phyloP scores from a whole-genome alignment of 1,140 invertebrate species.

The Zaprionus vittiger region DNA sequence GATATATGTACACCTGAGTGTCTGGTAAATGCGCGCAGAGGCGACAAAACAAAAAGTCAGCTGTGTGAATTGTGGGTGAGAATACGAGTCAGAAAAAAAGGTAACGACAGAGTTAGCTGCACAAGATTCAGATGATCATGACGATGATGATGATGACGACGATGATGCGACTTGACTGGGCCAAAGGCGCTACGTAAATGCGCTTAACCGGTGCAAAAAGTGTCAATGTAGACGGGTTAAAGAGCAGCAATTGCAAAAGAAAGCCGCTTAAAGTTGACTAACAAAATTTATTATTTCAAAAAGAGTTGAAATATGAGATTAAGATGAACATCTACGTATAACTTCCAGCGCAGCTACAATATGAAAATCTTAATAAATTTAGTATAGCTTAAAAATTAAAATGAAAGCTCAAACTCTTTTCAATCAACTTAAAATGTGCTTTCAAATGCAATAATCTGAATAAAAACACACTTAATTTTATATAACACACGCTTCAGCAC shows the following conservation, averaged over 20 bases:
- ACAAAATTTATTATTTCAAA: conserved; percentile 2
- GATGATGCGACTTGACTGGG: conserved; percentile 53
- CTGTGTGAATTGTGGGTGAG: conserved; percentile 47
- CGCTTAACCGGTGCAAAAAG: conserved; percentile 20
- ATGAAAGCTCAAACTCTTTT: neutral
- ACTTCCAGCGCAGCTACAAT: neutral
- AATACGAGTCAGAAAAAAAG: conserved; percentile 38
- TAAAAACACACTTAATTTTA: conserved; percentile 45
- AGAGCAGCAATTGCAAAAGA: neutral
- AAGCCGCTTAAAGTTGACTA: conserved; percentile 13
- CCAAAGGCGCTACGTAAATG: conserved; percentile 36
- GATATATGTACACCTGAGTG: conserved; percentile 30
- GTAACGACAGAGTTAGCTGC: conserved; percentile 12
- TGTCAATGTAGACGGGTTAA: conserved; percentile 16
- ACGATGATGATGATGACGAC: conserved; percentile 16
- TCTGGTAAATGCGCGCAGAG: conserved; percentile 44
- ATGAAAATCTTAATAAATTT: neutral
- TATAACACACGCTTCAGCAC: conserved; percentile 18
- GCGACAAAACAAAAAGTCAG: conserved; percentile 60
- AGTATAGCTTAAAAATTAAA: neutral
- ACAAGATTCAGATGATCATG: conserved; percentile 30
- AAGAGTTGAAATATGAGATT: neutral
- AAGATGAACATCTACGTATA: neutral
- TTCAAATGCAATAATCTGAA: conserved; percentile 35
- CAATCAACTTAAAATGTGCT: conserved; percentile 32